Percentiles rank a stretch among this genome's conserved stretches.
Evolutionary conservation across 2,888 invertebrate genomes (phyloP).

Genomic region (Stenodera caucasica): DNA sequence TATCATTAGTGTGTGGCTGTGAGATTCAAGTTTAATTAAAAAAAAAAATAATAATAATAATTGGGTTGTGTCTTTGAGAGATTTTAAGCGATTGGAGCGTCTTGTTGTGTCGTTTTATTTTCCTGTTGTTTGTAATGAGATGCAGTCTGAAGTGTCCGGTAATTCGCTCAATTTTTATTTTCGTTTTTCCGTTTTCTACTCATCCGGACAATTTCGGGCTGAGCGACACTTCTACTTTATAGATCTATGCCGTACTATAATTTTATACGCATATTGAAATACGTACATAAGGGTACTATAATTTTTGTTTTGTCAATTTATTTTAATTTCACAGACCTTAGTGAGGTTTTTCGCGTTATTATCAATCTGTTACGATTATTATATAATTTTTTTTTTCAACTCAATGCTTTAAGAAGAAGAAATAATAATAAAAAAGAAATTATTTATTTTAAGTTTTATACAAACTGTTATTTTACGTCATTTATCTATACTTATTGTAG

Average conservation of each 20-base stretch:
- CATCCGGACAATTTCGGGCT: slow-evolving; percentile 21
- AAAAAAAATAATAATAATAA: slow-evolving; percentile 8
- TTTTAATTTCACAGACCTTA: slow-evolving; percentile 6
- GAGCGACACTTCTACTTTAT: slow-evolving; percentile 17
- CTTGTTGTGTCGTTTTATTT: not conserved
- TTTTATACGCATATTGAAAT: slow-evolving; percentile 26
- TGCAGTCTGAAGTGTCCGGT: slow-evolving; percentile 43
- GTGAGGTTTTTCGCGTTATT: slow-evolving; percentile 8
- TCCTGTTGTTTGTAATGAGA: slow-evolving; percentile 9
- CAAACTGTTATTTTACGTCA: slow-evolving; percentile 23
- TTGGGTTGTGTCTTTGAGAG: slow-evolving; percentile 49
- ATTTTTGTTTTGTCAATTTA: slow-evolving; percentile 13
- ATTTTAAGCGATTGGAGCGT: slow-evolving; percentile 41
- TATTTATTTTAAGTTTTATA: slow-evolving; percentile 25
- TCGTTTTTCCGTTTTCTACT: slow-evolving; percentile 6
- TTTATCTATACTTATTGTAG: slow-evolving; percentile 23
- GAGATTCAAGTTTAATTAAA: slow-evolving; percentile 43
- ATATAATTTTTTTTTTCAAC: not conserved
- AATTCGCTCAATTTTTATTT: slow-evolving; percentile 21
- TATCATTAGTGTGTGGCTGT: slow-evolving; percentile 55
- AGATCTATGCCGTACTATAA: slow-evolving; percentile 17
- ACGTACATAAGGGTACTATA: slow-evolving; percentile 18
- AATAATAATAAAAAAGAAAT: slow-evolving; percentile 10
- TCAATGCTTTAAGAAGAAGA: slow-evolving; percentile 18
- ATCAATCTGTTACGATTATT: not conserved